These are phyloP conservation scores for Enteromius treurensis DNA, from an alignment of 2,797 vertebrate genomes.

Conservation along the genomic window DNA sequence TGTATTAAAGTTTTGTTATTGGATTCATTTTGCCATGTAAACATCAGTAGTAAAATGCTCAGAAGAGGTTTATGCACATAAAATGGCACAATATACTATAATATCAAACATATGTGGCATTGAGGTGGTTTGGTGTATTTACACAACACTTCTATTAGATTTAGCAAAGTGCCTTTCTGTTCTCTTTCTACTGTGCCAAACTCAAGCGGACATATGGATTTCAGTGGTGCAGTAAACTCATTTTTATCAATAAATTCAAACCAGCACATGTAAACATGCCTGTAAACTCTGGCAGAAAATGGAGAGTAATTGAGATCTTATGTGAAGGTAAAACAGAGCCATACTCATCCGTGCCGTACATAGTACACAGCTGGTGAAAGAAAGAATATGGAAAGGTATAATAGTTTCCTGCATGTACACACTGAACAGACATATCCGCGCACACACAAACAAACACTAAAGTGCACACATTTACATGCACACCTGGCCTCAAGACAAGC, in stretches of 20 bases:
- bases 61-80: constrained; percentile 5
- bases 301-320: constrained; percentile 58
- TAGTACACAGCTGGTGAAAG: constrained; percentile 48
- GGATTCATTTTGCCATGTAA: constrained; percentile 7
- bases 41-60: constrained; percentile 24
- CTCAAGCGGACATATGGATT: constrained; percentile 46
- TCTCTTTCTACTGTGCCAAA: constrained; percentile 48
- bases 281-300: constrained; percentile 57
- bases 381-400: constrained; percentile 46
- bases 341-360: constrained; percentile 28
- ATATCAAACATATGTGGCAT: constrained; percentile 40
- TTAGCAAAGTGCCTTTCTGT: constrained; percentile 50
- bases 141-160: constrained; percentile 46
- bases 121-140: constrained; percentile 42
- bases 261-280: constrained; percentile 56
- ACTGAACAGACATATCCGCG: neutral
- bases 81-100: constrained; percentile 26
- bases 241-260: constrained; percentile 58
- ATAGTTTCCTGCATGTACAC: constrained; percentile 41
- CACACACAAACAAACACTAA: constrained; percentile 24
- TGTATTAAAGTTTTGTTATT: neutral
- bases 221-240: constrained; percentile 46
- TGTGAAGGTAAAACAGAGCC: constrained; percentile 49
- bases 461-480: constrained; percentile 17
- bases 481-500: constrained; percentile 48